phyloP scores from a whole-genome alignment of 2,888 invertebrate species.

The Aplocera efformata region DNA sequence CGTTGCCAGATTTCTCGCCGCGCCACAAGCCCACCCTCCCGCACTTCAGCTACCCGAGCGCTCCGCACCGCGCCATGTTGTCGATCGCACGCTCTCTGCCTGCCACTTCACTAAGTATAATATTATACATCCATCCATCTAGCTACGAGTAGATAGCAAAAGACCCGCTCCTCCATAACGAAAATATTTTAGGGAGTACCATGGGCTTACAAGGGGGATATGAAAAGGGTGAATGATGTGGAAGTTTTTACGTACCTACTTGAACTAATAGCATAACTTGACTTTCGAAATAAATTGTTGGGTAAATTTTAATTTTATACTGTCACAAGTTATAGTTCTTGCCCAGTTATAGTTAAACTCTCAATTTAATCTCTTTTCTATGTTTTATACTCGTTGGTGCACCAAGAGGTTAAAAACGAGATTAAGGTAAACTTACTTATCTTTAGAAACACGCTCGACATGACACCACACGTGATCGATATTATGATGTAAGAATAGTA shows the following conservation, averaged over 20 bases:
- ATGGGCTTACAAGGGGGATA: neutral
- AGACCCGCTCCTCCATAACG: constrained; percentile 10
- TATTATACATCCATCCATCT: constrained; percentile 15
- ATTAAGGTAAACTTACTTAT: no score
- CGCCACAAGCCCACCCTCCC: constrained; percentile 27
- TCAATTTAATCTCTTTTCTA: no score
- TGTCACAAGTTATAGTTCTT: no score
- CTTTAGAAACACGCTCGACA: no score
- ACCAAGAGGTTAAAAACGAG: no score
- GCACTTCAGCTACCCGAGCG: constrained; percentile 17
- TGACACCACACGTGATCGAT: no score
- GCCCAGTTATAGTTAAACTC: no score
- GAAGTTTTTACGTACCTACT: neutral
- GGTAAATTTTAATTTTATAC: no score
- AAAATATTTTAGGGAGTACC: constrained; percentile 10
- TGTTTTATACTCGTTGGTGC: no score
- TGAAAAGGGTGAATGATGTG: neutral
- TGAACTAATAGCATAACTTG: no score
- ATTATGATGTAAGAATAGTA: no score
- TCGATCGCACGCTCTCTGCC: constrained; percentile 30
- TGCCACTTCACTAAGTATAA: constrained; percentile 24
- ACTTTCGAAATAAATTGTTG: no score
- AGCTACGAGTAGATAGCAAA: constrained; percentile 14
- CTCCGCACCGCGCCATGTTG: constrained; percentile 31
- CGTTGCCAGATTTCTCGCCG: constrained; percentile 52